Conservation (phyloP, 2,888 invertebrate genomes). For the Galerucella nymphaeae region DNA sequence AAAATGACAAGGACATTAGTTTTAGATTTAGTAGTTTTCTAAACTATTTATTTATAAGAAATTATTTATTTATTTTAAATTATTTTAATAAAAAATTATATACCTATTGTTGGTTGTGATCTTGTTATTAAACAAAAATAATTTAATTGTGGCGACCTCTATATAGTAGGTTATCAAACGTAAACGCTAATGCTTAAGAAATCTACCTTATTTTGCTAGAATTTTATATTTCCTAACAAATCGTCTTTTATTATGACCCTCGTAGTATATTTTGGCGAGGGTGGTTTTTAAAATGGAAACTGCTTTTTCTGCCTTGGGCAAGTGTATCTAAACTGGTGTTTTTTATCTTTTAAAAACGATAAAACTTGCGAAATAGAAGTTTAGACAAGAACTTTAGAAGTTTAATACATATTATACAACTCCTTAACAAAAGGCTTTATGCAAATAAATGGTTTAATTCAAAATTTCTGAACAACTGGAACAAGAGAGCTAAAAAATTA, state of each 20-base stretch:
- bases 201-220: no score
- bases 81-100: conserved; percentile 31
- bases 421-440: conserved; percentile 49
- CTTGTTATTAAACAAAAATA: no score
- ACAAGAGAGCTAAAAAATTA: conserved; percentile 50
- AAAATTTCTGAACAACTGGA: conserved; percentile 47
- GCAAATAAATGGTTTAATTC: conserved; percentile 53
- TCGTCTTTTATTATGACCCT: not conserved
- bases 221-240: no score
- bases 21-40: conserved; percentile 3
- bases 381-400: conserved; percentile 44
- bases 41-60: conserved; percentile 21
- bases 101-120: not conserved
- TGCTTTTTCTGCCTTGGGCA: not conserved
- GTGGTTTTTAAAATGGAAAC: not conserved
- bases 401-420: conserved; percentile 47
- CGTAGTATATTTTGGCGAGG: not conserved
- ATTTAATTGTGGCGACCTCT: no score
- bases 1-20: conserved; percentile 9
- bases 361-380: conserved; percentile 45
- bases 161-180: no score
- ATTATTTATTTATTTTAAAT: conserved; percentile 31
- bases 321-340: conserved; percentile 39
- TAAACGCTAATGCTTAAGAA: no score
- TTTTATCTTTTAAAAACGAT: conserved; percentile 42